Conservation (phyloP, 2,113 vertebrate genomes). For the Hippolais icterina region DNA sequence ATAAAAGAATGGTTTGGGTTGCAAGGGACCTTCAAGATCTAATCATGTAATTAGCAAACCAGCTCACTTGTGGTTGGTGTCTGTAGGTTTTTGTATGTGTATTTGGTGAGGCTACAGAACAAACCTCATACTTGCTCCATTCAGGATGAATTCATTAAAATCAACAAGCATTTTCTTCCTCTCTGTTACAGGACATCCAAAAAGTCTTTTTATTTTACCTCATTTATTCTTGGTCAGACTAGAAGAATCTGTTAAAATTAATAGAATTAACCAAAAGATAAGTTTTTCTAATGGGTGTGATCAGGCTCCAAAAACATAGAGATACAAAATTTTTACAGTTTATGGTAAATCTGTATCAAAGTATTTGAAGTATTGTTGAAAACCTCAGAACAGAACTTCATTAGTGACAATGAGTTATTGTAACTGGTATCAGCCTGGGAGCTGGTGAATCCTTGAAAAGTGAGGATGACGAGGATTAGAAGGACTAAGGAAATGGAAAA, state of each 20-base stretch:
- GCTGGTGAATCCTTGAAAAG: not conserved
- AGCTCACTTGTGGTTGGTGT: not conserved
- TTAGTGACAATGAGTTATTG: not conserved
- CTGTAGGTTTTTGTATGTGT: not conserved
- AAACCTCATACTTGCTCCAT: not conserved
- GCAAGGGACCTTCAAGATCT: not conserved
- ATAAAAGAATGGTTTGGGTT: not conserved
- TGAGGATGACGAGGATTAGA: not conserved
- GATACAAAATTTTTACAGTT: not conserved
- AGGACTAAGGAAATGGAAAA: not conserved
- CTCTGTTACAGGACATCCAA: not conserved
- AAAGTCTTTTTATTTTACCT: not conserved
- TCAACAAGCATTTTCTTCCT: not conserved
- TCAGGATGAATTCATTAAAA: not conserved
- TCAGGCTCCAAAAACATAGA: not conserved
- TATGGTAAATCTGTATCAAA: not conserved
- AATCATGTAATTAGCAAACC: not conserved
- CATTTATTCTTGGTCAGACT: not conserved
- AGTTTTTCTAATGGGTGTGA: not conserved
- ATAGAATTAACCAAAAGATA: not conserved
- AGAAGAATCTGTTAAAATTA: not conserved
- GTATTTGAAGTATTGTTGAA: not conserved
- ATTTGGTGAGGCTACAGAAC: not conserved
- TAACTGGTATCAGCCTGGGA: not conserved
- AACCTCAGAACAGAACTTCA: not conserved